Base-by-base conservation (phyloP, 2,888 invertebrate species). In the Apamea monoglypha region DNA sequence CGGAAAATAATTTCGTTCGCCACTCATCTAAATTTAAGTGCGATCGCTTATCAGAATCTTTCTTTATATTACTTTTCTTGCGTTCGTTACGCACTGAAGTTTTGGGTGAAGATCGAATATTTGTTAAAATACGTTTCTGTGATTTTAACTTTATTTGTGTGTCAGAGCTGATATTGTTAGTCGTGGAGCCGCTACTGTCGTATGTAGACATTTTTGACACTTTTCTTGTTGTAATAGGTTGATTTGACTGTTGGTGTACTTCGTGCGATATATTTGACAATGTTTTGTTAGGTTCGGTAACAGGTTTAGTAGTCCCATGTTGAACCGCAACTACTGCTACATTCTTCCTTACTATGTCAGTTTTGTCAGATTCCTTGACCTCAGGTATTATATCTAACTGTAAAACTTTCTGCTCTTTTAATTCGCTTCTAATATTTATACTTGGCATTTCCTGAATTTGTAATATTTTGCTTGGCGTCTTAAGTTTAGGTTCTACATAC, bases 351-450 rank as follows among this genome's bases (percentile, higher is more conserved):
- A 78, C 84, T 16, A 71, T 82, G 50, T 88, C 79, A 71, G 87
- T 84, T 74, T 91, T 86, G 56, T 80, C 84, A 40, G 74, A 81
- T 77, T 90, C 88, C 12, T 87, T 89, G 71, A 76, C 87, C 69
- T 95, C 93, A 47, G 97, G 96, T 88, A 94, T 87, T 88, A 97
- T 97, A 88, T 97, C 95, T 87, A 97, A 92, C 53, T 96, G 94
- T 78, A 97, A 93, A 80, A 97, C 96, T 91, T 95, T 97, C 90
- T 97, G 97, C 81, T 95, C 93, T 74, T 94, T 96, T 44, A 97
- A 91, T 89, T 96, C 95, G 84, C 96, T 95, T 90, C 96, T 95
- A 83, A 97, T 97, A 88, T 95, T 96, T 81, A 97, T 95, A 76
- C 95, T 93, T 71, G 97, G 97, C 96, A 97, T 96, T 87, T 93